Percentiles rank a stretch among this genome's conserved stretches.
phyloP scores from a whole-genome alignment of 2,113 vertebrate genomes.

The Rhinopithecus roxellana region DNA sequence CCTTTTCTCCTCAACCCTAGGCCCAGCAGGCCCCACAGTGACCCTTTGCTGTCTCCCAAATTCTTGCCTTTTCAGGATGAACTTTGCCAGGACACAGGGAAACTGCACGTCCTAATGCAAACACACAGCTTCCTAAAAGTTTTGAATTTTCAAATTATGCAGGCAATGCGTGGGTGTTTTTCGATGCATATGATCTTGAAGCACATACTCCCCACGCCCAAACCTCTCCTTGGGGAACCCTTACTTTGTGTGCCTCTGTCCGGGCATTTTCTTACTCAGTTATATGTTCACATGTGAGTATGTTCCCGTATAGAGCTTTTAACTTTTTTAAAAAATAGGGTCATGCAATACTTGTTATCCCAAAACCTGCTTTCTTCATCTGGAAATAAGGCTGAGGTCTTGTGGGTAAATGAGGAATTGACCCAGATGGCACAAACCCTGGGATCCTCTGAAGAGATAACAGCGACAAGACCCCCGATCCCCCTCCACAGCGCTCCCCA shows the following conservation, averaged over 20 bases:
- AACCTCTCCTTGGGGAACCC: neutral
- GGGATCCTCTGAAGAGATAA: neutral
- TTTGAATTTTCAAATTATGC: neutral
- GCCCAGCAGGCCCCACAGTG: neutral
- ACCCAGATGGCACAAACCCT: neutral
- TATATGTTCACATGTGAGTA: neutral
- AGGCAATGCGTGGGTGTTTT: neutral
- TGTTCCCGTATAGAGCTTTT: rapidly evolving
- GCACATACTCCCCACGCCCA: rapidly evolving
- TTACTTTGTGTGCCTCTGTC: rapidly evolving
- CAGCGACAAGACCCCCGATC: neutral
- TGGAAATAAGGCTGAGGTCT: neutral
- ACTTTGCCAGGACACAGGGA: neutral
- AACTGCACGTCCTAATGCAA: neutral
- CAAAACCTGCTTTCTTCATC: neutral
- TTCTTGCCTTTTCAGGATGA: too few species aligned
- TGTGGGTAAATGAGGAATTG: neutral
- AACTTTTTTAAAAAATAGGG: neutral
- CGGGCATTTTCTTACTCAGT: neutral
- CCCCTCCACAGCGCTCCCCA: too few species aligned
- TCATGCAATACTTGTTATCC: neutral
- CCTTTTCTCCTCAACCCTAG: neutral
- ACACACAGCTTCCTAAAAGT: neutral
- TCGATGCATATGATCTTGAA: too few species aligned
- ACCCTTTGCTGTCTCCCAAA: neutral